phyloP scores from a whole-genome alignment of 2,888 invertebrate species.

The Drosophila antonietae region DNA sequence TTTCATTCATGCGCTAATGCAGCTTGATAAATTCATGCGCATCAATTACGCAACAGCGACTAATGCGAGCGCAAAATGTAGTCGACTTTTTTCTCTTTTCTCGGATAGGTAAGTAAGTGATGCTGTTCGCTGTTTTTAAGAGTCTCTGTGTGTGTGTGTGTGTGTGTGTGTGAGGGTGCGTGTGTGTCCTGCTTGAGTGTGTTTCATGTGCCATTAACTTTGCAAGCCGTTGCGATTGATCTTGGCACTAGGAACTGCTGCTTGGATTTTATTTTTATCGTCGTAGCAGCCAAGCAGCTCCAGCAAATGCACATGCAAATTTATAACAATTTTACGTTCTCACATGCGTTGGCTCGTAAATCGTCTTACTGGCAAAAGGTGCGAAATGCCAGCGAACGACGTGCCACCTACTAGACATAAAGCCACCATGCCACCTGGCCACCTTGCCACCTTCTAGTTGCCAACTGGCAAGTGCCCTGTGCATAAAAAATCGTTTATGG shows the following conservation, averaged over 20 bases:
- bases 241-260: conserved; percentile 53
- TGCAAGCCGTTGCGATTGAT: conserved; percentile 72
- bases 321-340: conserved; percentile 79
- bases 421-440: conserved; percentile 21
- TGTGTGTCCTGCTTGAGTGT: conserved; percentile 14
- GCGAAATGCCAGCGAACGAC: conserved; percentile 65
- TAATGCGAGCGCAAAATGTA: conserved; percentile 33
- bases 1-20: conserved; percentile 73
- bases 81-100: not conserved
- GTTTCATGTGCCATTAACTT: conserved; percentile 75
- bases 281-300: conserved; percentile 1
- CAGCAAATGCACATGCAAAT: conserved; percentile 69
- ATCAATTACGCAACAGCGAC: conserved; percentile 79
- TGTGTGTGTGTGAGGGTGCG: not conserved
- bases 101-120: not conserved
- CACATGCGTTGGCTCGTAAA: conserved; percentile 74
- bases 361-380: conserved; percentile 70
- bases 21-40: conserved; percentile 77
- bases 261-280: conserved; percentile 60
- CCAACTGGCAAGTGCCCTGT: conserved; percentile 30
- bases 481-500: conserved; percentile 78
- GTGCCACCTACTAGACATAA: conserved; percentile 8
- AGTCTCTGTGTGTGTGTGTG: not conserved
- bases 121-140: not conserved
- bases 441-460: conserved; percentile 28